Evolutionary conservation across 1,140 invertebrate species (phyloP).

Genomic region (Drosophila sucinea): DNA sequence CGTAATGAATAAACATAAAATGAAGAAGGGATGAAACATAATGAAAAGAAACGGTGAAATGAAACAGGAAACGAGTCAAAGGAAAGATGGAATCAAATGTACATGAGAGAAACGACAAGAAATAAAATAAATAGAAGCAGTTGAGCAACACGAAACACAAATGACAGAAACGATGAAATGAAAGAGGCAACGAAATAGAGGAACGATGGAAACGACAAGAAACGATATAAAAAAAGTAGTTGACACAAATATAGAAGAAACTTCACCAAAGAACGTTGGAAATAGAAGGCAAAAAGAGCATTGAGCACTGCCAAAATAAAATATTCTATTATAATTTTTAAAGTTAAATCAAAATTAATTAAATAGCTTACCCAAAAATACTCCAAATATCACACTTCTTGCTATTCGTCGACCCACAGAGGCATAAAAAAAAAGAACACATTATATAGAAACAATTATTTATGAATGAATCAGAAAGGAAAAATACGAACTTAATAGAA

Average conservation of each 20-base stretch:
- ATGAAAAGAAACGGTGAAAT: not conserved
- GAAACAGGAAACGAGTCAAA: not conserved
- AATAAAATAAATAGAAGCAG: too few species aligned
- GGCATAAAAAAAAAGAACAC: constrained; percentile 33
- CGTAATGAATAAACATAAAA: not conserved
- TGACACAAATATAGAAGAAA: too few species aligned
- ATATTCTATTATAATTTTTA: not conserved
- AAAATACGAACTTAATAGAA: too few species aligned
- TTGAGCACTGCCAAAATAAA: constrained; percentile 57
- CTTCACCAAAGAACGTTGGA: too few species aligned
- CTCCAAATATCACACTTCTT: constrained; percentile 72
- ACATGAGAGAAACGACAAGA: not conserved
- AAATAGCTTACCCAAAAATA: constrained; percentile 62
- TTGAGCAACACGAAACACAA: too few species aligned
- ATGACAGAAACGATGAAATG: too few species aligned
- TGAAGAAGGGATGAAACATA: not conserved
- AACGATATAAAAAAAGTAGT: too few species aligned
- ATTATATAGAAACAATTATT: too few species aligned
- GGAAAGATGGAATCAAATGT: not conserved
- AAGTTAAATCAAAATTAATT: not conserved
- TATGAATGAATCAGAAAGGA: too few species aligned
- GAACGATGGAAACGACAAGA: too few species aligned
- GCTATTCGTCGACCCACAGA: constrained; percentile 74
- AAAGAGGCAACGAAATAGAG: too few species aligned
- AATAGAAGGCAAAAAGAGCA: constrained; percentile 51